Evolutionary conservation across 2,888 invertebrate genomes (phyloP).

Genomic region (Acrocyrtus sp.): DNA sequence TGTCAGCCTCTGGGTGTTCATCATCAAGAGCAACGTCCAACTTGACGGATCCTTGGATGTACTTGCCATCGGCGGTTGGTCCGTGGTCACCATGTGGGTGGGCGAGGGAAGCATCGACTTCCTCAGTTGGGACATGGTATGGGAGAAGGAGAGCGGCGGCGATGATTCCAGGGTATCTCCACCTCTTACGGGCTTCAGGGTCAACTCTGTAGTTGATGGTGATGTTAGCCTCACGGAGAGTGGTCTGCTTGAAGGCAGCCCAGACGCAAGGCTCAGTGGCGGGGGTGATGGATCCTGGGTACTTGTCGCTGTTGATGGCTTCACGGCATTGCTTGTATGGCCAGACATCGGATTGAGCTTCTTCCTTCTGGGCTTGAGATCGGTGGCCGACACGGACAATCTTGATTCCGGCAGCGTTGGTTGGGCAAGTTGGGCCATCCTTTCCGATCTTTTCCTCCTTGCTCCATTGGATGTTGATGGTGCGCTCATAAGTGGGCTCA

Average conservation of each 20-base stretch:
- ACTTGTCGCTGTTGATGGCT: slow-evolving; percentile 47
- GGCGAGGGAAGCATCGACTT: slow-evolving; percentile 48
- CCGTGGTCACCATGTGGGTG: slow-evolving; percentile 51
- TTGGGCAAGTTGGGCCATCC: slow-evolving; percentile 56
- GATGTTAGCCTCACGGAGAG: slow-evolving; percentile 61
- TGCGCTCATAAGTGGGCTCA: slow-evolving; percentile 60
- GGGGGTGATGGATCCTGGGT: slow-evolving; percentile 58
- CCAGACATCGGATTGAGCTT: slow-evolving; percentile 52
- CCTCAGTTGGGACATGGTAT: slow-evolving; percentile 58
- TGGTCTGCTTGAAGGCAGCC: slow-evolving; percentile 62
- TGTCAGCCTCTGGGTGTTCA: slow-evolving; percentile 57
- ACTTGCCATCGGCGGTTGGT: slow-evolving; percentile 52
- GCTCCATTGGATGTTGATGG: slow-evolving; percentile 58
- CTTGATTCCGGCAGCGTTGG: slow-evolving; percentile 57
- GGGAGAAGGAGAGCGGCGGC: slow-evolving; percentile 60
- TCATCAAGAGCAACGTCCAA: slow-evolving; percentile 56
- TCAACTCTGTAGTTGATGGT: slow-evolving; percentile 63
- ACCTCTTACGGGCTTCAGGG: slow-evolving; percentile 61
- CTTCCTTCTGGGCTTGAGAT: slow-evolving; percentile 58
- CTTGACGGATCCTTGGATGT: slow-evolving; percentile 56
- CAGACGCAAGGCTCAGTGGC: slow-evolving; percentile 59
- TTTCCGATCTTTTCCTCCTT: slow-evolving; percentile 51
- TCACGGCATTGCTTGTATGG: slow-evolving; percentile 62
- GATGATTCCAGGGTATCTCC: slow-evolving; percentile 60
- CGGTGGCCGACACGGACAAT: slow-evolving; percentile 56